Conservation (phyloP, 92 coral and sea anemone genomes). For the Umimayanthus chanpuru region DNA sequence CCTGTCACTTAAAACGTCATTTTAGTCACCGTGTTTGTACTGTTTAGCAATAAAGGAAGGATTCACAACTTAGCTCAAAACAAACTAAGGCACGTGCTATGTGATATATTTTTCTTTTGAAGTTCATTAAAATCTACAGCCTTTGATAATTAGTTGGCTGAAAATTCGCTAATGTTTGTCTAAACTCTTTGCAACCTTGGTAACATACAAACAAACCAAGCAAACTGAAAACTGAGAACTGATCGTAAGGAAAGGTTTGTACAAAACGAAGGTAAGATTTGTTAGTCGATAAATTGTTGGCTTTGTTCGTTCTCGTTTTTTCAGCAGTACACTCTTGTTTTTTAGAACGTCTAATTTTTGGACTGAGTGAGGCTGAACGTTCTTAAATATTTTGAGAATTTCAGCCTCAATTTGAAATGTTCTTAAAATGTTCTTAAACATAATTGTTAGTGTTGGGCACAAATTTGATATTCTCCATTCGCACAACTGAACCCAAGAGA, state of each 20-base stretch:
- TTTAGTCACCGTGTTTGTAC: not conserved
- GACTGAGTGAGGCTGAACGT: too few species aligned
- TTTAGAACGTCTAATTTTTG: too few species aligned
- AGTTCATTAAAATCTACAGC: not conserved
- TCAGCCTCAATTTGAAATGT: too few species aligned
- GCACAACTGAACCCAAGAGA: too few species aligned
- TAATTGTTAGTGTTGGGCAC: too few species aligned
- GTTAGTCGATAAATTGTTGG: not conserved
- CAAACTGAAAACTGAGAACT: not conserved
- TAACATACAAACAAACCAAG: not conserved
- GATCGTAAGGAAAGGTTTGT: not conserved
- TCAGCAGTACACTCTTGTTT: too few species aligned
- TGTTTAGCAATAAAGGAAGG: not conserved
- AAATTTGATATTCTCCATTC: too few species aligned
- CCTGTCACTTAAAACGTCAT: not conserved
- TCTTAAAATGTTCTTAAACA: too few species aligned
- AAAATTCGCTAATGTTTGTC: not conserved
- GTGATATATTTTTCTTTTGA: not conserved
- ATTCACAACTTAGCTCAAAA: not conserved
- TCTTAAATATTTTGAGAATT: too few species aligned
- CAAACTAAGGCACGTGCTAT: conserved; percentile 2
- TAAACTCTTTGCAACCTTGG: conserved; percentile 1
- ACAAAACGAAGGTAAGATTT: not conserved
- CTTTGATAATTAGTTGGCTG: not conserved
- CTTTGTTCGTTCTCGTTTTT: not conserved